Evolutionary conservation across 2,797 vertebrate species (phyloP).

Genomic region (Phoxinus dragarum): DNA sequence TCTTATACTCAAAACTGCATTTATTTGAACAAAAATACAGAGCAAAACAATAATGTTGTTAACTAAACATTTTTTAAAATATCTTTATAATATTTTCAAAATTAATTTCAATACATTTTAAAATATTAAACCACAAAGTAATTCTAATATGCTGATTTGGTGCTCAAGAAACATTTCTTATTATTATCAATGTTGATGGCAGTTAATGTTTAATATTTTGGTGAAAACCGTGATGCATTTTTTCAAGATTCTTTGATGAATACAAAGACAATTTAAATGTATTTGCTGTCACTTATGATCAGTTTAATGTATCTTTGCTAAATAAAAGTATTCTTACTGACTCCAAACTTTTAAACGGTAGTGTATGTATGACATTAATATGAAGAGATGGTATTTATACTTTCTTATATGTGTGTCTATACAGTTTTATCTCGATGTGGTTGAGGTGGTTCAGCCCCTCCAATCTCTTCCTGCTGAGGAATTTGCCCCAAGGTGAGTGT

Average conservation of each 20-base stretch:
- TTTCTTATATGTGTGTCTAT: slow-evolving; percentile 36
- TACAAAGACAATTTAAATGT: neutral
- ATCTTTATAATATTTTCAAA: neutral
- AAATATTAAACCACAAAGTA: neutral
- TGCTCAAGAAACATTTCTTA: neutral
- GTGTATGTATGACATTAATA: neutral
- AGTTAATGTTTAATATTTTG: neutral
- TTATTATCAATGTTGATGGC: neutral
- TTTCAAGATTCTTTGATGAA: neutral
- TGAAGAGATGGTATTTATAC: neutral
- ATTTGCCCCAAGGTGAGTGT: slow-evolving; percentile 84
- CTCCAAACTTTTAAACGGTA: neutral
- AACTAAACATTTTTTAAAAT: neutral
- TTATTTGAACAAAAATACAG: neutral
- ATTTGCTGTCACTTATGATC: neutral
- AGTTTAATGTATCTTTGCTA: neutral
- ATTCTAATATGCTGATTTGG: neutral
- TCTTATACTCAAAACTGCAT: neutral
- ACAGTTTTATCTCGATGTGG: slow-evolving; percentile 93
- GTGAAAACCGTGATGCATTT: neutral
- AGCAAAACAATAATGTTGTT: neutral
- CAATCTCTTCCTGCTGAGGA: slow-evolving; percentile 84
- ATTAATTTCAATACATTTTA: neutral
- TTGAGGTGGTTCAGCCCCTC: slow-evolving; percentile 85
- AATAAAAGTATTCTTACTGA: neutral